Conservation (phyloP, 2,888 invertebrate species). For the Pyrocoelia pectoralis region DNA sequence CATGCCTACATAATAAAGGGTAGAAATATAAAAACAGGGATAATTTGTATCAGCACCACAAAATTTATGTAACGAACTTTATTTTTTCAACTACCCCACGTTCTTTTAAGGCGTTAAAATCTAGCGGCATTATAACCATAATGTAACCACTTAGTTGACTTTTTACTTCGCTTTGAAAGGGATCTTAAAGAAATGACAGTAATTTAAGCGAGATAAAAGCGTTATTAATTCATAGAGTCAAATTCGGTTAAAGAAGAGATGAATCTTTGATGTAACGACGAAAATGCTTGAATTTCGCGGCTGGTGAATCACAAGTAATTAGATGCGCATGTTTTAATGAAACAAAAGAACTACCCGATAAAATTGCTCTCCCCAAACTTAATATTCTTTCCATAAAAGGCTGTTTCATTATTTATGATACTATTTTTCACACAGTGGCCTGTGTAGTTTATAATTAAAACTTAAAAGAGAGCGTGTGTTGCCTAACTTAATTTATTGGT, state of each 20-base stretch:
- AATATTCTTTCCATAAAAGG: conserved; percentile 38
- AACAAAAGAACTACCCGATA: conserved; percentile 36
- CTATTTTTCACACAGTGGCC: conserved; percentile 31
- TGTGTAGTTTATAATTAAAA: conserved; percentile 34
- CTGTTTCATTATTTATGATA: conserved; percentile 38
- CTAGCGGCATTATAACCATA: conserved; percentile 22
- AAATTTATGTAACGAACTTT: conserved; percentile 1
- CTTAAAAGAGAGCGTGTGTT: conserved; percentile 28
- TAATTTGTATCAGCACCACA: not conserved
- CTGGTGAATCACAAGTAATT: conserved; percentile 34
- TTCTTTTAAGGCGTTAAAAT: conserved; percentile 17
- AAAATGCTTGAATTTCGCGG: conserved; percentile 35
- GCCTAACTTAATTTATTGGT: conserved; percentile 5
- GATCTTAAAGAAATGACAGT: conserved; percentile 33
- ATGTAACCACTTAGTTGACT: conserved; percentile 25
- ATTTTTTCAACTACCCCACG: conserved; percentile 1
- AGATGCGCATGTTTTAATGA: conserved; percentile 41
- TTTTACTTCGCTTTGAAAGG: conserved; percentile 22
- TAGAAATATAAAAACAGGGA: not conserved
- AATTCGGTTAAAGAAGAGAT: conserved; percentile 27
- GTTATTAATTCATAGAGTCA: conserved; percentile 39
- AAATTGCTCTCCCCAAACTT: conserved; percentile 34
- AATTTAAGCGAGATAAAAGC: conserved; percentile 36
- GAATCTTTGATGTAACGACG: conserved; percentile 37
- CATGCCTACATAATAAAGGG: too few species aligned